These are phyloP conservation scores for Agriotes lineatus DNA, from an alignment of 2,888 invertebrate species.

Conservation along the genomic window DNA sequence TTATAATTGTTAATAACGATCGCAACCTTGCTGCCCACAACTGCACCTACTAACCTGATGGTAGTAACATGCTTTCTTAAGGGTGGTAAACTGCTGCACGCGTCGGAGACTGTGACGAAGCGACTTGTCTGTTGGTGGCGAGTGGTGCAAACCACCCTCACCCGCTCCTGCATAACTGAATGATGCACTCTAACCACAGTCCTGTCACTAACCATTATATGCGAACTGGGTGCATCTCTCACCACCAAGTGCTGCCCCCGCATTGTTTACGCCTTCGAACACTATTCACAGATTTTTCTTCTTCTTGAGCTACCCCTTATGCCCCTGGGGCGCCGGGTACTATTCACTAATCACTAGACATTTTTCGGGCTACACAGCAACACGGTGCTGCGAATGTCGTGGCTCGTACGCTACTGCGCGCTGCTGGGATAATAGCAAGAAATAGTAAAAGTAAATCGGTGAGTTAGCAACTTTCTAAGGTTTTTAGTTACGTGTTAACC, in stretches of 20 bases:
- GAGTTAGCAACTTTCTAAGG: constrained; percentile 48
- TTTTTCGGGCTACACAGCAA: constrained; percentile 18
- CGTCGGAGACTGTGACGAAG: constrained; percentile 63
- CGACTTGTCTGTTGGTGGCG: constrained; percentile 63
- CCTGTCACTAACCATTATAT: constrained; percentile 54
- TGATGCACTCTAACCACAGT: constrained; percentile 63
- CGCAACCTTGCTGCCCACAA: neutral
- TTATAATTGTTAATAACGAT: constrained; percentile 24
- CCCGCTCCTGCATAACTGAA: constrained; percentile 62
- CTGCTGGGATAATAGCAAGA: constrained; percentile 37
- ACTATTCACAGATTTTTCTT: no score
- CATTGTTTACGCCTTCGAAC: constrained; percentile 30
- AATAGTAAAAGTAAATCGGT: constrained; percentile 48
- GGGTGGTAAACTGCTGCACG: constrained; percentile 60
- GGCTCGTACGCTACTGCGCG: constrained; percentile 32
- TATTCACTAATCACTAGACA: constrained; percentile 26
- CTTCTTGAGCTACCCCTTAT: no score
- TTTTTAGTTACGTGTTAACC: constrained; percentile 42
- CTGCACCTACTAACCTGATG: constrained; percentile 60
- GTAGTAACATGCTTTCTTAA: constrained; percentile 65
- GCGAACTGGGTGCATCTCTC: constrained; percentile 34
- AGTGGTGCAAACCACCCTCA: constrained; percentile 64
- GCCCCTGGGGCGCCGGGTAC: neutral
- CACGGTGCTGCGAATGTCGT: constrained; percentile 18
- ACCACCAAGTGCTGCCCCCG: constrained; percentile 42